Conservation (phyloP, 2,797 vertebrate genomes). For the Allobates femoralis region DNA sequence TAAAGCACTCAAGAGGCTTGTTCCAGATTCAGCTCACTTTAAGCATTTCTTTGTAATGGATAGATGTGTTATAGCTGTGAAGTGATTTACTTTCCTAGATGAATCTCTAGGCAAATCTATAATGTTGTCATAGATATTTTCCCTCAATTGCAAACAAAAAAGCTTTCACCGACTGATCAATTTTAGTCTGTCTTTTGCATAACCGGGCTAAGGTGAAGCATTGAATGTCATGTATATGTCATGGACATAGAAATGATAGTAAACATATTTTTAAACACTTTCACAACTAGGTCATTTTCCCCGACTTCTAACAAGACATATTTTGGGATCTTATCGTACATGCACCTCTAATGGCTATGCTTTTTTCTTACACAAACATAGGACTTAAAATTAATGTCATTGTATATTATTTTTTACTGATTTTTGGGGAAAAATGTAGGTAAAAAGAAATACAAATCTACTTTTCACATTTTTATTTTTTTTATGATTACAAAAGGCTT, state of each 20-base stretch:
- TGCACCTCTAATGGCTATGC: no score
- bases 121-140: conserved; percentile 24
- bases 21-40: conserved; percentile 54
- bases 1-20: conserved; percentile 51
- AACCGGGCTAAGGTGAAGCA: background rate
- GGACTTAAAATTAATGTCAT: no score
- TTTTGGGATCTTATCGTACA: no score
- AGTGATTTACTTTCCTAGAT: conserved; percentile 43
- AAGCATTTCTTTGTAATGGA: conserved; percentile 51
- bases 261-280: no score
- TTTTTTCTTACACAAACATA: no score
- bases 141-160: background rate
- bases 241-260: background rate
- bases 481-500: no score
- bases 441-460: no score
- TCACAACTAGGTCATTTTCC: no score
- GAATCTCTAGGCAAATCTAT: conserved; percentile 22
- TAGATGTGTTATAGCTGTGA: conserved; percentile 40
- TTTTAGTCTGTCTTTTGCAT: background rate
- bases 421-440: no score
- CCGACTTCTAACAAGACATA: no score
- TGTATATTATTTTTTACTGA: no score
- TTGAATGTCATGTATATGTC: background rate
- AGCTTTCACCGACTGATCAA: background rate
- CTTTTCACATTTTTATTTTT: no score